Percentiles rank a stretch among this genome's conserved stretches.
Conservation (phyloP, 2,888 invertebrate genomes). For the Micoletzkya japonica region DNA sequence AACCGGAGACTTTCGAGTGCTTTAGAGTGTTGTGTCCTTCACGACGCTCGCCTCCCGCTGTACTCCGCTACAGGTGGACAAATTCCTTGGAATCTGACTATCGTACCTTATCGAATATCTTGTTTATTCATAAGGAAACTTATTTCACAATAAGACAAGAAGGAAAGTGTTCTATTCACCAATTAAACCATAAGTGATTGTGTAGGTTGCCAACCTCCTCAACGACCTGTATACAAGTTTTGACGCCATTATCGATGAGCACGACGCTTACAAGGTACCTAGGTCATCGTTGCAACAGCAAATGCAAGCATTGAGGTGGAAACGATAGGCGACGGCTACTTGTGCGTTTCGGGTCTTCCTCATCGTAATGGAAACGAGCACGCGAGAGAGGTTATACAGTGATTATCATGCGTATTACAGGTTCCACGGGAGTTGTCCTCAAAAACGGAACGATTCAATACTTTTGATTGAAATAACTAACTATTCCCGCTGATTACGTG, state of each 20-base stretch:
- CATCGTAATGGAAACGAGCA: conserved; percentile 57
- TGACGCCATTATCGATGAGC: conserved; percentile 55
- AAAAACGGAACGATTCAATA: no score
- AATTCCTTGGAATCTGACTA: background rate
- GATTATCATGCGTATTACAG: no score
- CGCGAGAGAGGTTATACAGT: conserved; percentile 23
- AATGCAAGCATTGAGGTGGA: conserved; percentile 34
- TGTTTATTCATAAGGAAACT: no score
- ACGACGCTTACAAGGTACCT: conserved; percentile 56
- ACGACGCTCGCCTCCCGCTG: conserved; percentile 45
- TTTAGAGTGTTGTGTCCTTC: conserved; percentile 50
- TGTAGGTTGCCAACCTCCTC: conserved; percentile 54
- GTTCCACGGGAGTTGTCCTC: no score
- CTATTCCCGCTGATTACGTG: no score
- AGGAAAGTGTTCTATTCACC: no score
- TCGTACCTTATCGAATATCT: no score
- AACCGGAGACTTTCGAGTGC: conserved; percentile 54
- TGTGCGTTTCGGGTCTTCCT: conserved; percentile 54
- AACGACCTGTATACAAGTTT: conserved; percentile 60
- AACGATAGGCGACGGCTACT: conserved; percentile 56
- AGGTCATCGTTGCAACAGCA: background rate
- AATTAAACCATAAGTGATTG: no score
- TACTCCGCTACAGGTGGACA: conserved; percentile 45
- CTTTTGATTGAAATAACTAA: no score
- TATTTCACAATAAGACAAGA: no score